A percentile compares a stretch with the other conserved stretches of the same genome.
Evolutionary conservation across 2,888 invertebrate species (phyloP).

Genomic region (Pomacea canaliculata): DNA sequence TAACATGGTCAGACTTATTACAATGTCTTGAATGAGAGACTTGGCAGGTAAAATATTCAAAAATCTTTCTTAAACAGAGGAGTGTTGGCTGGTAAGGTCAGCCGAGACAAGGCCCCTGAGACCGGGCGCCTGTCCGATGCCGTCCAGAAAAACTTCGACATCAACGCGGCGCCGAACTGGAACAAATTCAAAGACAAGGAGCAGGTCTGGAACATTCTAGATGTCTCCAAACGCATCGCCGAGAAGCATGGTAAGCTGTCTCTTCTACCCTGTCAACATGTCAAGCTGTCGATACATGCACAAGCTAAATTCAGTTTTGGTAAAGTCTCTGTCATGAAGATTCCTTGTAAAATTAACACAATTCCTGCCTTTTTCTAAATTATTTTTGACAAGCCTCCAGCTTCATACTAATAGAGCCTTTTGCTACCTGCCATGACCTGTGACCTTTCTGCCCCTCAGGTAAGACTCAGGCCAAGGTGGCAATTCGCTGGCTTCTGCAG

Average conservation of each 20-base stretch:
- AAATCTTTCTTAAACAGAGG: not conserved
- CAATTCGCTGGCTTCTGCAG: slow-evolving; percentile 62
- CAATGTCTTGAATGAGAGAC: no score
- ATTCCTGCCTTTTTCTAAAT: no score
- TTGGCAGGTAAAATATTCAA: not conserved
- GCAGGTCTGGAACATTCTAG: slow-evolving; percentile 21
- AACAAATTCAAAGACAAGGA: not conserved
- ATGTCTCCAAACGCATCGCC: slow-evolving; percentile 30
- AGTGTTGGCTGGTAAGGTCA: slow-evolving; percentile 1
- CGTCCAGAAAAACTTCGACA: not conserved
- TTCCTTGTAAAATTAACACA: no score
- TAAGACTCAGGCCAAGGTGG: slow-evolving; percentile 53
- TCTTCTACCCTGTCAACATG: no score
- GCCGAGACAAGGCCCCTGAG: not conserved
- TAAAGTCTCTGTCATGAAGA: no score
- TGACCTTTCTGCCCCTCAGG: slow-evolving; percentile 29
- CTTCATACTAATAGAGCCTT: no score
- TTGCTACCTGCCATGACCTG: no score
- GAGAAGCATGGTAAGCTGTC: not conserved
- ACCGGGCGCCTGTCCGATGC: not conserved
- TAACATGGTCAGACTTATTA: no score
- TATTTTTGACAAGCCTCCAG: no score
- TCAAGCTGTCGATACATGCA: no score
- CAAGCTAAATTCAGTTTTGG: no score
- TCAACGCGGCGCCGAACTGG: not conserved